These are phyloP conservation scores for Sericinus montela DNA, from an alignment of 2,888 invertebrate species.

Conservation along the genomic window DNA sequence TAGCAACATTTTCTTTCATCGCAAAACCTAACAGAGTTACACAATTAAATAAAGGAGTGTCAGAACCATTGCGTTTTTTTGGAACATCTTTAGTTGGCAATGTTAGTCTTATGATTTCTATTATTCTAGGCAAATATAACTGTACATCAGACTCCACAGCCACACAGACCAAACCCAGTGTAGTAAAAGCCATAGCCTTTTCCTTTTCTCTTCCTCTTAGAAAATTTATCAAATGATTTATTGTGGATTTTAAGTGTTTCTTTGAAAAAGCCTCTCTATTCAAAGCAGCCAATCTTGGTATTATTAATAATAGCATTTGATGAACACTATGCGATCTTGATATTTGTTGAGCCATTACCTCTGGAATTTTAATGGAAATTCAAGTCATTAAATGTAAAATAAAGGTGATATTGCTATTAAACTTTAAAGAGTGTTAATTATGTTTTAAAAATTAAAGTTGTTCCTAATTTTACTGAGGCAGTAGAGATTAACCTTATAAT, in stretches of 20 bases:
- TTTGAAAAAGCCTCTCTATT: conserved; percentile 88
- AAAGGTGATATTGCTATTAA: no score
- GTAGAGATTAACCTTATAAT: no score
- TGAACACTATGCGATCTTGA: conserved; percentile 91
- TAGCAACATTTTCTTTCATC: conserved; percentile 87
- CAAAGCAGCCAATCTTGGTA: conserved; percentile 96
- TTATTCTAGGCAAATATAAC: conserved; percentile 88
- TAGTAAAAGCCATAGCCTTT: conserved; percentile 91
- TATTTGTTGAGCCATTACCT: conserved; percentile 90
- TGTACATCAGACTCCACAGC: conserved; percentile 91
- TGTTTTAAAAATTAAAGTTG: no score
- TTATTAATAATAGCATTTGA: conserved; percentile 89
- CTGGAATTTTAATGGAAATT: conserved; percentile 43
- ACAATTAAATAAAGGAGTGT: conserved; percentile 95
- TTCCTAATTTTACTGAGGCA: no score
- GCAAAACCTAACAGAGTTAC: conserved; percentile 95
- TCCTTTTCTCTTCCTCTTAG: conserved; percentile 91
- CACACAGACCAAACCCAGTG: conserved; percentile 94
- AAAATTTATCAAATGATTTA: conserved; percentile 88
- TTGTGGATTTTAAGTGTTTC: conserved; percentile 86
- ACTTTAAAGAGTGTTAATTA: no score
- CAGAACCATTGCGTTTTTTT: conserved; percentile 86
- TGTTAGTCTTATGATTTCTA: conserved; percentile 88
- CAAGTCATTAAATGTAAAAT: no score
- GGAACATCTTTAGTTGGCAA: conserved; percentile 88